Evolutionary conservation across 2,797 vertebrate species (phyloP), one percentile per base, ranked within the genome.

Genomic region (Chelonia mydas): DNA sequence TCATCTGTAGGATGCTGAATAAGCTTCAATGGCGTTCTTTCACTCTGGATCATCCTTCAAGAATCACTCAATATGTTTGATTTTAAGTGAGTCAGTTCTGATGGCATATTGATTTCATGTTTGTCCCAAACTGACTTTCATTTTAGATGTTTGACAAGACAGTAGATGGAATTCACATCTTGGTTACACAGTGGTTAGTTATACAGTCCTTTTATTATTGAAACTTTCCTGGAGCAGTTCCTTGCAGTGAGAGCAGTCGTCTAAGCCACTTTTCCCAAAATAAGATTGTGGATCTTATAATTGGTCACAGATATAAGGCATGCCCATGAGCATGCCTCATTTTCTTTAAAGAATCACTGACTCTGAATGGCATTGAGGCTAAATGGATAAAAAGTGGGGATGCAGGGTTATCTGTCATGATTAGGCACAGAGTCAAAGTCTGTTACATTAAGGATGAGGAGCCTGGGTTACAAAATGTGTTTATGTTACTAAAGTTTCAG

Each of bases 401-500:
- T 86, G 8, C 81, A 87, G 61, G 17, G 79, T 25, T 65, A 88
- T 76, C 23, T 54, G 50, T 81, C 53, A 86, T 50, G 59, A 76
- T 84, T 61, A 87, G 87, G 55, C 33, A 72, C 31, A 87, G 72
- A 68, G 94, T 65, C 57, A 87, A 84, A 59, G 84, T 8, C 90
- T 76, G 6, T 17, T 45, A 79, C 53, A 57, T 89, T 41, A 80
- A 68, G 2, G 0, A 76, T 86, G 90, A 81, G 91, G 65, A 92
- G 78, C 81, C 79, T 49, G 45, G 90, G 74, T 76, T 85, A 92
- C 81, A 88, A 95, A 89, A 25, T 59, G 57, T 80, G 50, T 84
- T 96, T 95, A 90, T 78, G n/a, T 65, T 89, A 92, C 79, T 49
- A 78, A 50, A 92, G 79, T 47, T 91, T 90, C 81, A 88, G 93